A percentile compares a stretch with the other conserved stretches of the same genome.
These are phyloP conservation scores for Leptonema lineaticorne DNA, from an alignment of 1,140 invertebrate genomes.

Conservation along the genomic window DNA sequence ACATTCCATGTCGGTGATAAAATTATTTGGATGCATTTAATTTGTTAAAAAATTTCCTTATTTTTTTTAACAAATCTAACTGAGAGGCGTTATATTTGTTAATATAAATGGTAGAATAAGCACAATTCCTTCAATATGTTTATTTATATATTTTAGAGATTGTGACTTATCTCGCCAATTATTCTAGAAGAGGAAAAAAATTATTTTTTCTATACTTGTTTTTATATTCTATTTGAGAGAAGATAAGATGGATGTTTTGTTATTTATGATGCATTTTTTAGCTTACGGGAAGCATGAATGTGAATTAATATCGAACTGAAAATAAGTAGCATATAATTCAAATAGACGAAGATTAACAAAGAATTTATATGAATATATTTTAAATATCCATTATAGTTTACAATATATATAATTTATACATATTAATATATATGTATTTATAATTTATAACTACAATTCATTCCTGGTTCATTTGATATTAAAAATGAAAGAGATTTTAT, in stretches of 20 bases:
- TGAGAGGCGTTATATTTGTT: conserved; percentile 33
- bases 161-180: conserved; percentile 34
- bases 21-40: conserved; percentile 15
- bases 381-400: conserved; percentile 2
- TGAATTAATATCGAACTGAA: conserved; percentile 15
- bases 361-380: conserved; percentile 13
- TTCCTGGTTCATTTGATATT: not conserved
- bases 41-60: conserved; percentile 7
- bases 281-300: conserved; percentile 25
- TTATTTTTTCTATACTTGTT: conserved; percentile 40
- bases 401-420: not conserved
- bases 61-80: conserved; percentile 33
- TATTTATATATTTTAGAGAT: conserved; percentile 1
- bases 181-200: conserved; percentile 36
- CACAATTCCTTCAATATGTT: not conserved
- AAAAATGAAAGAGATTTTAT: conserved; percentile 23
- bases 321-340: conserved; percentile 6
- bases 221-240: conserved; percentile 28
- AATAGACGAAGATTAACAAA: too few species aligned
- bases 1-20: conserved; percentile 38
- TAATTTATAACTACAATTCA: too few species aligned
- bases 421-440: not conserved
- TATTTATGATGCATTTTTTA: conserved; percentile 37
- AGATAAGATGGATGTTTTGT: conserved; percentile 30
- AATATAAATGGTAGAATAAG: not conserved